A percentile compares a stretch with the other conserved stretches of the same genome.
phyloP scores from a whole-genome alignment of 2,888 invertebrate species.

The Isotomurus palustris region DNA sequence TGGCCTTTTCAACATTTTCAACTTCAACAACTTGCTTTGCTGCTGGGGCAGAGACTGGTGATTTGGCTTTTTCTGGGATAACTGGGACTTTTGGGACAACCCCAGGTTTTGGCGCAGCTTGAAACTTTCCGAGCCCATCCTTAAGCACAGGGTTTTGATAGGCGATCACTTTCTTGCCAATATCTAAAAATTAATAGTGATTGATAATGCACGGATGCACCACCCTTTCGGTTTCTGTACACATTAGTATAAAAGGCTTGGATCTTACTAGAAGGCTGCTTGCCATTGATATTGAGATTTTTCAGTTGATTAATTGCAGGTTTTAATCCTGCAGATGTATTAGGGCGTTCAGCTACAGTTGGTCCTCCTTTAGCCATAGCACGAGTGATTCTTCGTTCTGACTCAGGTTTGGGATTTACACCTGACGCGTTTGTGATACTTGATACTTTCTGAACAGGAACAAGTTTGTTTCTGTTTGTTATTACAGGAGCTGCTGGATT shows the following conservation, averaged over 20 bases:
- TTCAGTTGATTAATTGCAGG: slow-evolving; percentile 18
- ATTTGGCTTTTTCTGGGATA: not conserved
- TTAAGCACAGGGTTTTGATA: not conserved
- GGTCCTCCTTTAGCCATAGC: slow-evolving; percentile 31
- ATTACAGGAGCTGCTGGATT: too few species aligned
- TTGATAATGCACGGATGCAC: not conserved
- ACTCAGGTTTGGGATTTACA: too few species aligned
- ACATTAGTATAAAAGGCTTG: not conserved
- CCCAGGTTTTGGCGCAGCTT: not conserved
- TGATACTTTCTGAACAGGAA: too few species aligned
- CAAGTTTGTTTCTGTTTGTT: too few species aligned
- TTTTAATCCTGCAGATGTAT: not conserved
- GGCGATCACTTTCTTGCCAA: not conserved
- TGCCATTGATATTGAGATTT: slow-evolving; percentile 6
- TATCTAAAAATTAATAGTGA: too few species aligned
- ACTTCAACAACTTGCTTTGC: not conserved
- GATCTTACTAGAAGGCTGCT: too few species aligned
- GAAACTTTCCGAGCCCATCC: not conserved
- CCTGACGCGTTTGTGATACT: too few species aligned
- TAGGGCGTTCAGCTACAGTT: not conserved
- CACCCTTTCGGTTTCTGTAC: not conserved
- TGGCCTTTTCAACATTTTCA: not conserved
- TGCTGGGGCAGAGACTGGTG: not conserved
- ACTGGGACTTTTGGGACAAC: not conserved
- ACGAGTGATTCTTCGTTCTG: slow-evolving; percentile 29